These are phyloP conservation scores for Eudorcas thomsonii DNA, from an alignment of 2,113 vertebrate species.

Conservation along the genomic window DNA sequence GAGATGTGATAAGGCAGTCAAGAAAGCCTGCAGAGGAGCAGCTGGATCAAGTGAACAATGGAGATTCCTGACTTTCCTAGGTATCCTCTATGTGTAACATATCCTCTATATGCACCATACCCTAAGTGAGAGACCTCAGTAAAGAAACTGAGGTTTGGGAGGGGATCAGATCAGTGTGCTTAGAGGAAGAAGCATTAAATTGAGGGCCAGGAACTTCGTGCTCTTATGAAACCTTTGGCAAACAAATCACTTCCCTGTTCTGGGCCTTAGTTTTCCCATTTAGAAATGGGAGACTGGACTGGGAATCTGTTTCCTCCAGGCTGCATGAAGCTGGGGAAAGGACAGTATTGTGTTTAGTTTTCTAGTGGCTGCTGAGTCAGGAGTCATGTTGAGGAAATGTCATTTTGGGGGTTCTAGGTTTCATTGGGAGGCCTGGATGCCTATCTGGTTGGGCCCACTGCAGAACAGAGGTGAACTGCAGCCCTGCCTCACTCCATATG, in stretches of 20 bases:
- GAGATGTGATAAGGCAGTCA: neutral
- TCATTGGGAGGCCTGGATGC: neutral
- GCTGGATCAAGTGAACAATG: neutral
- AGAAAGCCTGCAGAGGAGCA: neutral
- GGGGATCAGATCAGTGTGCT: neutral
- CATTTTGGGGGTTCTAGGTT: neutral
- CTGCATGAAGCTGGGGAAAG: neutral
- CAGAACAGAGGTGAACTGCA: neutral
- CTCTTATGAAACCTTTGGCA: neutral
- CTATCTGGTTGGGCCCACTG: neutral
- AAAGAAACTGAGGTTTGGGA: neutral
- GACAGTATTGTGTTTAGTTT: neutral
- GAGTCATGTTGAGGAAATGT: neutral
- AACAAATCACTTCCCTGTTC: slow-evolving; percentile 21
- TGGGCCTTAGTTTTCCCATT: neutral
- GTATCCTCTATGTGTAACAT: neutral
- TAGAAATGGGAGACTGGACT: neutral
- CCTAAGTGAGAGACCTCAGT: neutral
- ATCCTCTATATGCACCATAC: neutral
- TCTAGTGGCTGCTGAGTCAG: neutral
- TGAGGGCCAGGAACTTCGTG: neutral
- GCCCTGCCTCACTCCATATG: neutral
- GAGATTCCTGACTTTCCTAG: neutral
- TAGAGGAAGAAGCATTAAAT: neutral
- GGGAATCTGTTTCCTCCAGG: neutral